These are phyloP conservation scores for Tinamus guttatus DNA, from an alignment of 2,113 vertebrate genomes.

Conservation along the genomic window DNA sequence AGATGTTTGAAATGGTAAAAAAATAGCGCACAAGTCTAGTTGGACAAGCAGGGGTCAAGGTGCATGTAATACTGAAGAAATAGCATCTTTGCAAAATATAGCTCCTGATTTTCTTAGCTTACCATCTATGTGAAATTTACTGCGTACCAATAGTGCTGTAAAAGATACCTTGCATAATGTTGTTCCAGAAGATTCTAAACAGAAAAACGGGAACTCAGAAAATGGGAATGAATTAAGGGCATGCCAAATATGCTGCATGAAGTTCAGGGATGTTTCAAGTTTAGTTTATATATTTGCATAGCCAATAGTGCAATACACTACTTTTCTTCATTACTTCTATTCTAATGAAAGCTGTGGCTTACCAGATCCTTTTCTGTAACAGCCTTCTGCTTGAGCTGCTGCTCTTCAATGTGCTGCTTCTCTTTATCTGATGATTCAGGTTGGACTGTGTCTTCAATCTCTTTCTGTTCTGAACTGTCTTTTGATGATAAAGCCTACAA, in stretches of 20 bases:
- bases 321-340: background rate
- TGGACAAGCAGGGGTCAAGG: background rate
- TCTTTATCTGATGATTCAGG: slow-evolving; percentile 55
- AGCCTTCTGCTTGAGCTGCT: slow-evolving; percentile 88
- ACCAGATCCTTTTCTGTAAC: slow-evolving; percentile 92
- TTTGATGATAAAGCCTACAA: slow-evolving; percentile 72
- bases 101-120: background rate
- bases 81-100: background rate
- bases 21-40: background rate
- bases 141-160: background rate
- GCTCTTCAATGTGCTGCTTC: slow-evolving; percentile 71
- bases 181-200: background rate
- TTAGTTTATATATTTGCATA: background rate
- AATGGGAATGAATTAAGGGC: background rate
- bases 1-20: background rate
- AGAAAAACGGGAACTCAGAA: background rate
- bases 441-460: background rate
- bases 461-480: slow-evolving; percentile 36
- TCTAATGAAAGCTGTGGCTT: slow-evolving; percentile 3
- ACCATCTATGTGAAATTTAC: background rate
- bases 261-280: background rate
- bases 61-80: background rate
- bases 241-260: background rate
- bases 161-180: background rate
- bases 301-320: background rate